A percentile compares a stretch with the other conserved stretches of the same genome.
phyloP scores from a whole-genome alignment of 2,113 vertebrate genomes.

The Tychaedon coryphoeus region DNA sequence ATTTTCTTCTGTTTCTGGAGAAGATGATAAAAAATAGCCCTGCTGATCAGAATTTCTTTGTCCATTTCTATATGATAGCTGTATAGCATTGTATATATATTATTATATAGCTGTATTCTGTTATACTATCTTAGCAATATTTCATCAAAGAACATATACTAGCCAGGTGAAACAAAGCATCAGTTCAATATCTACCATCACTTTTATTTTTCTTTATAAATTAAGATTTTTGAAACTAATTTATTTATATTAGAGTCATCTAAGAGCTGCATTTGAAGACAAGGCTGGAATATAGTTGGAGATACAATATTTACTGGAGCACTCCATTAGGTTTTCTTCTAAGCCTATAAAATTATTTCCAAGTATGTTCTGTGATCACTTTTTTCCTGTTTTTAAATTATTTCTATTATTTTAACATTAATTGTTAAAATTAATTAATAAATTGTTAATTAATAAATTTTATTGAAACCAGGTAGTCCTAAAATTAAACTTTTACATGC shows the following conservation, averaged over 20 bases:
- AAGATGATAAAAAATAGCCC: neutral
- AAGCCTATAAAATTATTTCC: neutral
- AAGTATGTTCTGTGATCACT: neutral
- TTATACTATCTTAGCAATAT: neutral
- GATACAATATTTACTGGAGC: neutral
- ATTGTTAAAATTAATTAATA: neutral
- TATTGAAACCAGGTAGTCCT: neutral
- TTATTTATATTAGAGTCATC: neutral
- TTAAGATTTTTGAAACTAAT: neutral
- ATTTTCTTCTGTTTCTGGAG: neutral
- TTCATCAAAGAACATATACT: neutral
- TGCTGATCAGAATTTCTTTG: neutral
- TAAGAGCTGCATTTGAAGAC: neutral
- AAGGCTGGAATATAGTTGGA: neutral
- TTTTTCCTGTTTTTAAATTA: neutral
- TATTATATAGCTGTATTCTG: neutral
- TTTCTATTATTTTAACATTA: neutral
- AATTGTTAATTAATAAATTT: neutral
- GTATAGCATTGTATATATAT: neutral
- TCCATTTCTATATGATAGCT: neutral
- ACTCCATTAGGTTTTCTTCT: neutral
- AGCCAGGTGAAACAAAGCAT: neutral
- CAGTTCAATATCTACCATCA: neutral
- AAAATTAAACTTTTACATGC: neutral
- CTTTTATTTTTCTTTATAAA: neutral